These are phyloP conservation scores for Chrysocyon brachyurus DNA, from an alignment of 2,797 vertebrate species.

Conservation along the genomic window DNA sequence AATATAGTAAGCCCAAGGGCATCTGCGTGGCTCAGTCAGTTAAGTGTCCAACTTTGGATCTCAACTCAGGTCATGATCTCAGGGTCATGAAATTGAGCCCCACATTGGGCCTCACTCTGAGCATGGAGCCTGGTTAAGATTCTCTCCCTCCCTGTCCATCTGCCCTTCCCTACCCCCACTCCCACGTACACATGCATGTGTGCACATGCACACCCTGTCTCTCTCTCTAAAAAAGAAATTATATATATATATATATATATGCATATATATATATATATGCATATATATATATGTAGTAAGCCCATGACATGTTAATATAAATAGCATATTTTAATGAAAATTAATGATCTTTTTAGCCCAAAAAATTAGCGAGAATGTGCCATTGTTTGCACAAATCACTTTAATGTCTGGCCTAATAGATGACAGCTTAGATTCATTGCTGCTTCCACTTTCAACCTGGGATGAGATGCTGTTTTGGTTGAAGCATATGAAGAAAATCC, in stretches of 20 bases:
- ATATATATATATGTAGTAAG: background rate
- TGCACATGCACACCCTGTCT: background rate
- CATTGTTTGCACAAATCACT: background rate
- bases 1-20: background rate
- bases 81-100: background rate
- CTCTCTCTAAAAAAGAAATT: background rate
- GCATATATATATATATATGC: background rate
- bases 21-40: background rate
- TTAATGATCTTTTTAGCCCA: background rate
- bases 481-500: background rate
- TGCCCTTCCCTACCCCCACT: background rate
- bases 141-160: background rate
- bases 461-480: background rate
- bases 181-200: rapidly evolving
- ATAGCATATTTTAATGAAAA: background rate
- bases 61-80: background rate
- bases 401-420: background rate
- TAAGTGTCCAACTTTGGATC: background rate
- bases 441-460: background rate
- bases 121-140: background rate
- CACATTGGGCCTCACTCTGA: background rate
- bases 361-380: background rate
- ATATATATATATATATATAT: background rate
- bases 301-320: background rate
- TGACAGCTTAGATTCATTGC: background rate